Evolutionary conservation across 2,888 invertebrate species (phyloP).

Genomic region (Heliconius ismenius): DNA sequence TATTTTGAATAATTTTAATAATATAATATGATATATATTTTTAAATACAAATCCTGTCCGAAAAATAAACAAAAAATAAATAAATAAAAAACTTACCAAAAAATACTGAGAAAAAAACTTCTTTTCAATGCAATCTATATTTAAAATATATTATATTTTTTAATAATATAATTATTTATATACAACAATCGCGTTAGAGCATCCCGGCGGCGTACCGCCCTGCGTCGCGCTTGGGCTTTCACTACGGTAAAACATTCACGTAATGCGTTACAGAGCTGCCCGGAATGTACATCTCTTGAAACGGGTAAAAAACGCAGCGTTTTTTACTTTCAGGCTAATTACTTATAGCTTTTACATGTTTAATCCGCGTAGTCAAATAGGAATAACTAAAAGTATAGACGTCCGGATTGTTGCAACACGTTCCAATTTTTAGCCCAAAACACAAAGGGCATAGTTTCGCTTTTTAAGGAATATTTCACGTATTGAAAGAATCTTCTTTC

Average conservation of each 20-base stretch:
- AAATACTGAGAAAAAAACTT: slow-evolving; percentile 49
- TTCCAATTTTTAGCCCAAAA: too few species aligned
- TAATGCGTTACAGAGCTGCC: slow-evolving; percentile 54
- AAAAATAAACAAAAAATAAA: not conserved
- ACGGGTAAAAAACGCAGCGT: not conserved
- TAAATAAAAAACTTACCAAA: slow-evolving; percentile 49
- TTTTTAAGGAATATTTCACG: too few species aligned
- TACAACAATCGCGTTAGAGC: slow-evolving; percentile 41
- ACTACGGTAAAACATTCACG: slow-evolving; percentile 56
- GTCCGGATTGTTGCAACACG: too few species aligned
- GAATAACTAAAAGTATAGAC: too few species aligned
- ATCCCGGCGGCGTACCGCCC: slow-evolving; percentile 48
- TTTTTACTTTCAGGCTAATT: not conserved
- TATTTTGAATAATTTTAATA: not conserved
- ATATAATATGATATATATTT: not conserved
- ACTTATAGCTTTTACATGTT: too few species aligned
- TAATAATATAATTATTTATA: slow-evolving; percentile 6
- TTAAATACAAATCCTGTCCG: not conserved
- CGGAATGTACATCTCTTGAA: slow-evolving; percentile 22
- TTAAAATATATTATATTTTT: slow-evolving; percentile 47
- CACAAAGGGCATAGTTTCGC: too few species aligned
- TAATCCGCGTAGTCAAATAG: too few species aligned
- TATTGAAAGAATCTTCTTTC: too few species aligned
- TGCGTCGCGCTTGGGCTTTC: slow-evolving; percentile 60
- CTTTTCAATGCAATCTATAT: slow-evolving; percentile 35